These are phyloP conservation scores for Zosterops japonicus DNA, from an alignment of 2,113 vertebrate species.

Conservation along the genomic window DNA sequence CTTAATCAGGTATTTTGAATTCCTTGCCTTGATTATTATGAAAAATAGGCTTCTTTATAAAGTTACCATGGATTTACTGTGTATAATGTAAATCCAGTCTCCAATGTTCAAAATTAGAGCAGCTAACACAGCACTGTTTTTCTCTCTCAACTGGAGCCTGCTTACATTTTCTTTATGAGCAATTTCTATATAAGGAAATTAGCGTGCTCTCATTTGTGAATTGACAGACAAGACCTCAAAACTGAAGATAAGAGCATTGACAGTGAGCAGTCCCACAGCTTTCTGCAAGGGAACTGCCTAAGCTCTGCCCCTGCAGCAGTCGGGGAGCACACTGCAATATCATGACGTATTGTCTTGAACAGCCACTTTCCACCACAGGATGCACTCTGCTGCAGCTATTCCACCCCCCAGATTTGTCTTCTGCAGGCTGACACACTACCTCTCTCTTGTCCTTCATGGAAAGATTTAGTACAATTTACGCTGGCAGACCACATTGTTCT, in stretches of 20 bases:
- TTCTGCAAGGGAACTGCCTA: background rate
- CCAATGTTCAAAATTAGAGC: background rate
- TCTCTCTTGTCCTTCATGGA: background rate
- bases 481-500: background rate
- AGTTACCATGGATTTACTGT: background rate
- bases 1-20: background rate
- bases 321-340: background rate
- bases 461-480: background rate
- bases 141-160: background rate
- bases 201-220: background rate
- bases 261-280: background rate
- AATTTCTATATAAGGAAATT: background rate
- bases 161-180: background rate
- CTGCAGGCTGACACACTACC: background rate
- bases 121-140: background rate
- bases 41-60: background rate
- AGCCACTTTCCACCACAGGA: background rate
- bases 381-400: background rate
- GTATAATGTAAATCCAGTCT: background rate
- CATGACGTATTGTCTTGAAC: background rate
- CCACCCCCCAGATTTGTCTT: background rate
- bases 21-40: background rate
- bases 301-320: background rate
- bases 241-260: background rate
- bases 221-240: background rate